Base-by-base conservation (phyloP, 2,888 invertebrate genomes). In the Sycophila texana region DNA sequence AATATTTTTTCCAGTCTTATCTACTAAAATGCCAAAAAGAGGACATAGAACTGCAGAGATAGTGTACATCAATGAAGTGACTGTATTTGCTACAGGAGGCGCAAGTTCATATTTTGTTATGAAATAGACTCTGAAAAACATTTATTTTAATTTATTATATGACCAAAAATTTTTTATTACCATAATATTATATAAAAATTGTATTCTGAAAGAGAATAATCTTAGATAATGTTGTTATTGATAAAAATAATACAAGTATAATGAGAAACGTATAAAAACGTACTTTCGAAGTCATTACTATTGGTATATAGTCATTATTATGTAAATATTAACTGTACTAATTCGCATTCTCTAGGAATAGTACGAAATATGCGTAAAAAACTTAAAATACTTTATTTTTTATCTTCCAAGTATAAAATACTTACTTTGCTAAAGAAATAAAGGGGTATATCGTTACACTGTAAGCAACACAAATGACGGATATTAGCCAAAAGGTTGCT, bases 361-460 rank as follows among this genome's bases (percentile, higher is more conserved):
- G 30, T 30, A 4, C 7, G 30, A 30, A 4, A 30, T 4, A 4
- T 3, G 4, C 30, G 30, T 7, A 30, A 10, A 39, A 39, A 39
- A 10, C 0, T 10, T 39, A 10, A 10, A 1, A 10, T 39, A 39
- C 39, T 39, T 39, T n/a, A n/a, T 7, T 7, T 7, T 4, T 39
- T 7, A 4, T 39, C 10, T 0, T 1, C 1, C 5, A 39, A 39
- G 10, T 63, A 0, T 13, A 22, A 68, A 13, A 22, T 60, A 72
- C 97, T 94, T 92, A 98, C 98, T 98, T 95, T 91, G 97, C 99
- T 76, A 99, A 92, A 1, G 97, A 96, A 88, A 99, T 96, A 88
- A 99, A 99, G 3, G 99, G 98, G 89, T 99, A 99, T 83, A 99
- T 96, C 7, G 98, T 96, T 63, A 98, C 95, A 90, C 99, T 99